Evolutionary conservation across 1,140 invertebrate genomes (phyloP).

Genomic region (Streblospio benedicti): DNA sequence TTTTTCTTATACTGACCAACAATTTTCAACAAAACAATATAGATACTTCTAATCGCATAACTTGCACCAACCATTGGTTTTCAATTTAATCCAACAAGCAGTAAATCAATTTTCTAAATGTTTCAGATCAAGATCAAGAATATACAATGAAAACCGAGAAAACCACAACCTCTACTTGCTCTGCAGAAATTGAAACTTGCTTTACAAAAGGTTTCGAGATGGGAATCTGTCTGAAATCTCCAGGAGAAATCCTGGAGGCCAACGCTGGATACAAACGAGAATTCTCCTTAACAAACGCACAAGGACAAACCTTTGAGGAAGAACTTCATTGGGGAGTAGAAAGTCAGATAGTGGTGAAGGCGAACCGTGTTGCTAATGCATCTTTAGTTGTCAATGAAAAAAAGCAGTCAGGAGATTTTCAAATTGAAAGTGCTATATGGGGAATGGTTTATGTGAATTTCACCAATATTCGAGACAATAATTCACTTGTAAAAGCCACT

Average conservation of each 20-base stretch:
- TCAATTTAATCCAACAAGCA: no score
- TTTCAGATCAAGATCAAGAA: no score
- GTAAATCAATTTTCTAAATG: no score
- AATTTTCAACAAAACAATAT: no score
- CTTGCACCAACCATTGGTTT: no score
- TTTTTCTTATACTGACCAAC: no score
- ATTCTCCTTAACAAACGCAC: conserved; percentile 44
- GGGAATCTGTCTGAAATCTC: conserved; percentile 48
- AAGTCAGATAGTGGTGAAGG: conserved; percentile 45
- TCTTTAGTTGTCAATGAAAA: conserved; percentile 48
- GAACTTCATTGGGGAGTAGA: conserved; percentile 50
- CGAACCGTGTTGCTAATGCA: conserved; percentile 43
- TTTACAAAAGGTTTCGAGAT: conserved; percentile 48
- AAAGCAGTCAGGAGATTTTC: conserved; percentile 30
- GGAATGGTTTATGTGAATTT: conserved; percentile 45
- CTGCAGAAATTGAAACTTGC: conserved; percentile 43
- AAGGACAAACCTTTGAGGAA: conserved; percentile 46
- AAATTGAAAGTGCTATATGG: conserved; percentile 37
- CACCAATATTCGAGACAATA: conserved; percentile 42
- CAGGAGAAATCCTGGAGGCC: conserved; percentile 45
- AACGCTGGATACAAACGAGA: conserved; percentile 51
- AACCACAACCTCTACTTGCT: conserved; percentile 42
- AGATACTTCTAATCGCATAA: no score
- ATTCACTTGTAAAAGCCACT: conserved; percentile 34
- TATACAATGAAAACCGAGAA: conserved; percentile 51